Evolutionary conservation across 2,797 vertebrate genomes (phyloP), one percentile per base, ranked within the genome.

Genomic region (Neosalanx taihuensis): DNA sequence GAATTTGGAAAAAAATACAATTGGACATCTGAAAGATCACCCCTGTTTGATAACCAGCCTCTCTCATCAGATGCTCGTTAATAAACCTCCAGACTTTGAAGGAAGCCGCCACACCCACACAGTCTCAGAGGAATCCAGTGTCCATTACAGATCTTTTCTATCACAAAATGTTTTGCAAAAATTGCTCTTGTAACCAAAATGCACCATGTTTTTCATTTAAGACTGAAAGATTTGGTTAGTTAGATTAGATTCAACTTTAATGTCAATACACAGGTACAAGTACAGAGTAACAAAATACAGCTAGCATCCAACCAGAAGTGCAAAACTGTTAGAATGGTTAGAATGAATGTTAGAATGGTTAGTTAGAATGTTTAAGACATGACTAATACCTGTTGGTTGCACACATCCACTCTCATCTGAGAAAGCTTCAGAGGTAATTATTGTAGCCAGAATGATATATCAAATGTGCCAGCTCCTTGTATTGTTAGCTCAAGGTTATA

Each of bases 41-140:
- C 66, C 77, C 68, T 74, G 75, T 84, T 84, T 88, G 76, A 88
- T 80, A 82, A 78, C 79, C 35, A 57, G 61, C 53, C 72, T 71
- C 26, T 51, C 71, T 83, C 72, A 81, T 90, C 79, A 72, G 61
- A 74, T 74, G 75, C 79, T 85, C 75, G 84, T 83, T 86, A 83
- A 65, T 64, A 77, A 72, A 83, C 12, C 41, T 70, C 71, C 61
- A 69, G 65, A 66, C 69, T 78, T 20, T 69, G 72, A 84, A 84
- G 81, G 66, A 73, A 68, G 13, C 49, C 20, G 31, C 62, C 31
- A 35, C 61, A 63, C 61, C 30, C 15, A 35, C 61, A 63, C 70
- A 84, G 81, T 73, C 70, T 79, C 71, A 70, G 41, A 58, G 73
- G 80, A 78, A 64, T 57, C 33, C 17, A 46, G 26, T 37, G 63